phyloP scores from a whole-genome alignment of 2,113 vertebrate genomes.

The Nettapus auritus region DNA sequence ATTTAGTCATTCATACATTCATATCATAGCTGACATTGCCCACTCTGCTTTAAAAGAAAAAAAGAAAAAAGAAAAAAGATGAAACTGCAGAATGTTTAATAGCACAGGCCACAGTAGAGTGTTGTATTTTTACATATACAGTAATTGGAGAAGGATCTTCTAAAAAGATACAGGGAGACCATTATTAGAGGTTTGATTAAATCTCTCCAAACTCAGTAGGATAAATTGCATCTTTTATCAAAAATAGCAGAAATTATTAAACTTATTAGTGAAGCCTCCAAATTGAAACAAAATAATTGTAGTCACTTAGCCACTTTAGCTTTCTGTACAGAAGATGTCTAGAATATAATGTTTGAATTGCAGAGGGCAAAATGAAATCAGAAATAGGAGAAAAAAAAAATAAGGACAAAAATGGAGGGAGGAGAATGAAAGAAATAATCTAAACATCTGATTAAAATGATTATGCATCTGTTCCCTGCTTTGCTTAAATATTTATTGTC shows the following conservation, averaged over 20 bases:
- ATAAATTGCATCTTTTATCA: background rate
- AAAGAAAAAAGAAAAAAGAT: background rate
- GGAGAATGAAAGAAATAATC: background rate
- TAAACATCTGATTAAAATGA: background rate
- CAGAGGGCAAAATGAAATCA: background rate
- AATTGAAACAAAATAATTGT: background rate
- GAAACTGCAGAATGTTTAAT: background rate
- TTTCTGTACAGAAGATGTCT: background rate
- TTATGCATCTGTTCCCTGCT: background rate
- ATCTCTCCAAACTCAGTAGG: background rate
- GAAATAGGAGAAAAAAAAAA: background rate
- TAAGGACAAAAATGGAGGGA: background rate
- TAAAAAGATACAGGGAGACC: background rate
- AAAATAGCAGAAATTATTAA: conserved; percentile 7
- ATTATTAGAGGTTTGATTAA: background rate
- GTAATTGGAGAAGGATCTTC: background rate
- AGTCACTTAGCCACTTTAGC: background rate
- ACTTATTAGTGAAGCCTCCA: background rate
- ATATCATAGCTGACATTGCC: background rate
- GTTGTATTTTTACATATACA: background rate
- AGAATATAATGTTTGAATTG: background rate
- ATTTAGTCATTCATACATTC: conserved; percentile 2
- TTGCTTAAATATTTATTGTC: background rate
- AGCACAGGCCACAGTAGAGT: background rate
- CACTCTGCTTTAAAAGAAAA: background rate